A percentile compares a stretch with the other conserved stretches of the same genome.
Conservation (phyloP, 2,797 vertebrate species). For the Poecile montanus region DNA sequence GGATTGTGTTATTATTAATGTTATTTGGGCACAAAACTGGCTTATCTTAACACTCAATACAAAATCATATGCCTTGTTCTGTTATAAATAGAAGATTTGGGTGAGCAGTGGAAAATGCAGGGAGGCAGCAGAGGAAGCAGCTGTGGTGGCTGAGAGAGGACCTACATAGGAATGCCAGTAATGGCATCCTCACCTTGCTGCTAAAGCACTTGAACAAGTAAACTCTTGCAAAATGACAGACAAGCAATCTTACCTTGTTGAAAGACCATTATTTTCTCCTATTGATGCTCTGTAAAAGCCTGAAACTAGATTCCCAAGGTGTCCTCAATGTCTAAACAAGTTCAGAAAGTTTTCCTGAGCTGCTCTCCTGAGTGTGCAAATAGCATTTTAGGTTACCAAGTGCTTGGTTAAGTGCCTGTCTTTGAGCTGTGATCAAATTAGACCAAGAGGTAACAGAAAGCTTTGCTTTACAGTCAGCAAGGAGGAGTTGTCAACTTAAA, state of each 20-base stretch:
- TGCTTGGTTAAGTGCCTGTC: not conserved
- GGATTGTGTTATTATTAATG: not conserved
- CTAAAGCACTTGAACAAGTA: not conserved
- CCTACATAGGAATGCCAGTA: not conserved
- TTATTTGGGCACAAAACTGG: not conserved
- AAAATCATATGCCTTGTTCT: not conserved
- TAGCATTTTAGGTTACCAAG: not conserved
- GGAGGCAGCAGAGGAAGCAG: not conserved
- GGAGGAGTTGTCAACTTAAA: not conserved
- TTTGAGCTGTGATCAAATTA: not conserved
- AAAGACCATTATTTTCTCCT: not conserved
- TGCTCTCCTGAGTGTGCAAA: not conserved
- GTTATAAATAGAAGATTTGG: not conserved
- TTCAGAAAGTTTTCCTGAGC: not conserved
- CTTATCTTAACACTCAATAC: not conserved
- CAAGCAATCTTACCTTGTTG: not conserved
- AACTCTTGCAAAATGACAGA: not conserved
- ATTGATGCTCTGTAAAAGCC: not conserved
- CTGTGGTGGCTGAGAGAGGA: not conserved
- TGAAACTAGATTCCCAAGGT: not conserved
- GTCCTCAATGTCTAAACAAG: not conserved
- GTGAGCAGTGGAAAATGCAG: not conserved
- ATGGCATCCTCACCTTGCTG: not conserved
- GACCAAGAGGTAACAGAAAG: not conserved
- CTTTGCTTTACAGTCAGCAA: not conserved